phyloP scores from a whole-genome alignment of 2,113 vertebrate genomes.

The Gymnarchus niloticus region DNA sequence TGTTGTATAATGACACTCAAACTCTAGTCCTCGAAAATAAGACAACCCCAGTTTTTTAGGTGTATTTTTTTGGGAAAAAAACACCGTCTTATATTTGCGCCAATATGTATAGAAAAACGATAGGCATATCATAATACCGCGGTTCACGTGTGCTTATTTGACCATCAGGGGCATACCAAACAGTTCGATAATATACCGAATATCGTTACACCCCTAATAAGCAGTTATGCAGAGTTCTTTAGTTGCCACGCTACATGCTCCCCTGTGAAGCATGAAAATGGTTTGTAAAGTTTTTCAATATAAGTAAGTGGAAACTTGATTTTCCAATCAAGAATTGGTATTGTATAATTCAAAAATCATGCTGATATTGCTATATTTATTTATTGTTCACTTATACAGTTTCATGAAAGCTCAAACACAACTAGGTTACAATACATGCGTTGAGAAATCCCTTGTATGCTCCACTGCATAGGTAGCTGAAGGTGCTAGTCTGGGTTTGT shows the following conservation, averaged over 20 bases:
- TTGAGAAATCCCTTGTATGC: background rate
- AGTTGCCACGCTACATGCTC: background rate
- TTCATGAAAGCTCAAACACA: slow-evolving; percentile 10
- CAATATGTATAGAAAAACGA: no score
- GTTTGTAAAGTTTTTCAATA: background rate
- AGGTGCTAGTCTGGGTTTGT: background rate
- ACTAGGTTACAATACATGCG: background rate
- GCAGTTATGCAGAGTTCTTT: background rate
- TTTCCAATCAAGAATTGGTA: background rate
- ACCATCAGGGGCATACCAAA: no score
- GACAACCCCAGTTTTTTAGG: no score
- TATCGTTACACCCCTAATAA: no score
- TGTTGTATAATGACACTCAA: no score
- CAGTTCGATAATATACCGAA: no score
- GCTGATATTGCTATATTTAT: slow-evolving; percentile 19
- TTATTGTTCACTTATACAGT: background rate
- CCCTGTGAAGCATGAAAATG: background rate
- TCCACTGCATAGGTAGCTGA: background rate
- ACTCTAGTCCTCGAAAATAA: no score
- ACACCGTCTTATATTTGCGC: no score
- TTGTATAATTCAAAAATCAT: background rate
- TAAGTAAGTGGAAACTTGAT: background rate
- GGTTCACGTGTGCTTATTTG: no score
- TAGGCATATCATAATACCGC: no score
- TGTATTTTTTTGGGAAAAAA: no score